A percentile compares a stretch with the other conserved stretches of the same genome.
phyloP scores from a whole-genome alignment of 2,797 vertebrate genomes.

The Muscicapa comitata region DNA sequence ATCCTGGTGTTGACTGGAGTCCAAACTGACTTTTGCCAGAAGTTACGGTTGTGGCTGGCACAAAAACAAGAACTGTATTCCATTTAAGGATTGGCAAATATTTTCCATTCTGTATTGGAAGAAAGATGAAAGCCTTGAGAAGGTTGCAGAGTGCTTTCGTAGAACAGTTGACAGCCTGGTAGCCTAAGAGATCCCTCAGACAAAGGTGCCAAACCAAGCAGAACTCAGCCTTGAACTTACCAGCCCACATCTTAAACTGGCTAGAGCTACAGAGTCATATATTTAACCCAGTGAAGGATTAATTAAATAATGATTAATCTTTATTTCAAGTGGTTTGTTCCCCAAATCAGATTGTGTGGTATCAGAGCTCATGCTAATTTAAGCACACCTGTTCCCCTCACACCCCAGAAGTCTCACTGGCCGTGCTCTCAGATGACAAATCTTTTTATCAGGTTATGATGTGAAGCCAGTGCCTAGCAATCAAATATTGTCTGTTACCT shows the following conservation, averaged over 20 bases:
- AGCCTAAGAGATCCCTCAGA: neutral
- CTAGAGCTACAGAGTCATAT: neutral
- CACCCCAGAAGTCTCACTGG: neutral
- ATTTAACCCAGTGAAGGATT: neutral
- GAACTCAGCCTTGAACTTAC: neutral
- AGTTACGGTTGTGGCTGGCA: conserved; percentile 17
- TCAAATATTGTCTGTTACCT: neutral
- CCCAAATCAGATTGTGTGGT: neutral
- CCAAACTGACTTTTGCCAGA: neutral
- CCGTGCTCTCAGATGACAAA: neutral
- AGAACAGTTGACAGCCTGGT: neutral
- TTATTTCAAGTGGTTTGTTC: neutral
- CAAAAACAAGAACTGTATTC: neutral
- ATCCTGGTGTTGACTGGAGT: neutral
- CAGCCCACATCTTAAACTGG: neutral
- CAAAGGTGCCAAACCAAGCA: neutral
- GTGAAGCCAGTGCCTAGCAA: neutral
- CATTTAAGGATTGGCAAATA: neutral
- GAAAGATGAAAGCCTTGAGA: neutral
- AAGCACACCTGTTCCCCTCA: neutral
- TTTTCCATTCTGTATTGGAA: neutral
- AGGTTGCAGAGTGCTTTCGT: neutral
- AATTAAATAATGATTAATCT: too few species aligned
- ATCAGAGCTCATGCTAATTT: neutral
- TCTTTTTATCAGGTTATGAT: neutral